Conservation (phyloP, 2,888 invertebrate genomes). For the Cancer borealis region DNA sequence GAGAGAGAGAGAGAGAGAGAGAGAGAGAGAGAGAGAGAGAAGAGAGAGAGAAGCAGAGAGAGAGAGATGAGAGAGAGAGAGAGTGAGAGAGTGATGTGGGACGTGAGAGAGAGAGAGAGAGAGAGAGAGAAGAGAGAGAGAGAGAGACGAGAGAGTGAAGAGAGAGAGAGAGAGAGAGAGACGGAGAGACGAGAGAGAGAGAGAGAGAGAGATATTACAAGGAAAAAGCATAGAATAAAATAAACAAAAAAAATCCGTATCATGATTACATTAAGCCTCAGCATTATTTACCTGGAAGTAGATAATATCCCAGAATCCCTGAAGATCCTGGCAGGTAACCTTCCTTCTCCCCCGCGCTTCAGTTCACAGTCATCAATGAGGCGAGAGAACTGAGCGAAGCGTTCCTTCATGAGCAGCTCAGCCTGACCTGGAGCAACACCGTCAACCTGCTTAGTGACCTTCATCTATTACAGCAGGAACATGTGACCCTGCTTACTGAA, state of each 20-base stretch:
- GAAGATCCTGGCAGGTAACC: slow-evolving; percentile 80
- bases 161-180: no score
- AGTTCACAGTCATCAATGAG: slow-evolving; percentile 81
- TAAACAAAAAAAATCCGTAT: not conserved
- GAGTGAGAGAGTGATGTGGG: no score
- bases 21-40: not conserved
- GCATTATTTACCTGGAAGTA: slow-evolving; percentile 80
- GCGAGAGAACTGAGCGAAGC: slow-evolving; percentile 81
- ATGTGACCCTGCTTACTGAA: not conserved
- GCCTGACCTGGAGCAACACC: slow-evolving; percentile 80
- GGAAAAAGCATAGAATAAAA: not conserved
- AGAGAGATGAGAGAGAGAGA: no score
- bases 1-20: not conserved
- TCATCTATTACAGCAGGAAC: not conserved
- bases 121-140: not conserved
- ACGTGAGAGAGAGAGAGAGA: no score
- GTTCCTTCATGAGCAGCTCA: slow-evolving; percentile 80
- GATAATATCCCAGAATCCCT: slow-evolving; percentile 82
- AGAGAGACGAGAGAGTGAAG: no score
- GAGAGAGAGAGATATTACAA: no score
- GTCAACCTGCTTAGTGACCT: not conserved
- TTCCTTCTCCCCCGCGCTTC: slow-evolving; percentile 80
- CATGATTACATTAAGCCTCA: not conserved
- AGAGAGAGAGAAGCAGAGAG: no score
- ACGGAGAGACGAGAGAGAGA: not conserved